Evolutionary conservation across 1,140 invertebrate species (phyloP).

Genomic region (Stenopsyche tienmushanensis): DNA sequence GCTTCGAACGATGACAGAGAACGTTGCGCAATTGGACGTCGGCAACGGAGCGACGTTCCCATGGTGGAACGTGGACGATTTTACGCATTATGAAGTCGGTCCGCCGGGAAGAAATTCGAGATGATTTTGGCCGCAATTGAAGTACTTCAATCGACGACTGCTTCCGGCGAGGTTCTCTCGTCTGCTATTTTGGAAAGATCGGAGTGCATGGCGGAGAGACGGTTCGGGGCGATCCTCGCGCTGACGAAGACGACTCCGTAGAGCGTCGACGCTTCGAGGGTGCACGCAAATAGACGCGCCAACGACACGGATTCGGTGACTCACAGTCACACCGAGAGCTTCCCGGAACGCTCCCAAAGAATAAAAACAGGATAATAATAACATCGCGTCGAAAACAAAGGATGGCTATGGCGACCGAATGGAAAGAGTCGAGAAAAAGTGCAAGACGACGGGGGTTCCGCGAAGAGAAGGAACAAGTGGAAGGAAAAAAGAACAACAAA

Average conservation of each 20-base stretch:
- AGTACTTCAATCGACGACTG: constrained; percentile 11
- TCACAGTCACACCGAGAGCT: not conserved
- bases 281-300: not conserved
- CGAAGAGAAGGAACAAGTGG: not conserved
- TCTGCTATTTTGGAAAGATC: not conserved
- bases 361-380: not conserved
- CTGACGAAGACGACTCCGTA: not conserved
- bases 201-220: not conserved
- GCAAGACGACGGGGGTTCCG: not conserved
- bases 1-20: too few relatives aligned
- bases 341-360: not conserved
- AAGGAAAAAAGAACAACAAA: not conserved
- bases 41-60: too few relatives aligned
- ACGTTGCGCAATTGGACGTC: too few relatives aligned
- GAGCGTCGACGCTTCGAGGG: not conserved
- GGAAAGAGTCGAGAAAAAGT: not conserved
- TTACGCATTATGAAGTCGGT: too few relatives aligned
- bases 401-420: not conserved
- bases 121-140: constrained; percentile 15
- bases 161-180: not conserved
- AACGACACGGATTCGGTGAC: not conserved
- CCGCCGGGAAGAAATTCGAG: constrained; percentile 8
- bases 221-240: not conserved
- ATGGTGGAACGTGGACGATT: too few relatives aligned
- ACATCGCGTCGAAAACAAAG: too few relatives aligned